These are phyloP conservation scores for Hipparchia semele DNA, from an alignment of 2,888 invertebrate genomes.

Conservation along the genomic window DNA sequence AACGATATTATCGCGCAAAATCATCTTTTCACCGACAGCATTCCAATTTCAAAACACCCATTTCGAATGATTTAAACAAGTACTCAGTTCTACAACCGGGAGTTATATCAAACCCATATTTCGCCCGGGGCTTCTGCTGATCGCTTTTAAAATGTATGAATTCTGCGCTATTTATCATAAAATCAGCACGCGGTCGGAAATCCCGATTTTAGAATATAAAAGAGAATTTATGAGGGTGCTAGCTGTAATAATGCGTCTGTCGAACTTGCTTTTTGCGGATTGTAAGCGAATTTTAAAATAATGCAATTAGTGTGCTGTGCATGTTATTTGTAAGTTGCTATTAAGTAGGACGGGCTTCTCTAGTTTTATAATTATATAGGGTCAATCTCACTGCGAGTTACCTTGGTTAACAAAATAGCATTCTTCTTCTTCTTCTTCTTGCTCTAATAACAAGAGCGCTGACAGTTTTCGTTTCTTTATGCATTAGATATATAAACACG, in stretches of 20 bases:
- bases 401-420: no score
- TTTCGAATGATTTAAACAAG: slow-evolving; percentile 37
- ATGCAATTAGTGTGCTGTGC: no score
- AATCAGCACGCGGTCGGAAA: slow-evolving; percentile 32
- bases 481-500: no score
- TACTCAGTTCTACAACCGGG: slow-evolving; percentile 24
- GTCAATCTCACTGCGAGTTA: no score
- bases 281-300: no score
- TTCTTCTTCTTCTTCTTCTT: no score
- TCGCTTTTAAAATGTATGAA: slow-evolving; percentile 44
- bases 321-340: no score
- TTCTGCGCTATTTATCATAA: slow-evolving; percentile 44
- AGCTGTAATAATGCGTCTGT: background rate
- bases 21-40: slow-evolving; percentile 8
- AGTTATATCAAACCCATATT: slow-evolving; percentile 26
- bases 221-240: slow-evolving; percentile 1
- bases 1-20: background rate
- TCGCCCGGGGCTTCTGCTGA: slow-evolving; percentile 23
- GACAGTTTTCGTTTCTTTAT: no score
- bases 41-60: slow-evolving; percentile 23
- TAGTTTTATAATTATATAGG: no score
- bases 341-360: no score
- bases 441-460: no score
- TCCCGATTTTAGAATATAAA: slow-evolving; percentile 30
- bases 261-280: background rate